A percentile compares a stretch with the other conserved stretches of the same genome.
phyloP scores from a whole-genome alignment of 2,888 invertebrate genomes.

The Drosophila fungiperda region DNA sequence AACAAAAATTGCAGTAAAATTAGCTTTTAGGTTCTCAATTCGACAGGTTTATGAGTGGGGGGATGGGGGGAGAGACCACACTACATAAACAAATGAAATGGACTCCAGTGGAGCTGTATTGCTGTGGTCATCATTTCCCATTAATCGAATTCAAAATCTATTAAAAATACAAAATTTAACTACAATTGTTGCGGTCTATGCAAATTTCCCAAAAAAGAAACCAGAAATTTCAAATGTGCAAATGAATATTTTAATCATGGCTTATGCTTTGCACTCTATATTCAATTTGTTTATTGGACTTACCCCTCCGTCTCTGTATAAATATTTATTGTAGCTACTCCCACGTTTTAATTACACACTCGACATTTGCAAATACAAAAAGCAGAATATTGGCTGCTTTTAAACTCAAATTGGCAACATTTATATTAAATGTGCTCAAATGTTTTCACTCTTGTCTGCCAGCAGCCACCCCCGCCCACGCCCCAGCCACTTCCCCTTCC shows the following conservation, averaged over 20 bases:
- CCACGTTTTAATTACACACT: neutral
- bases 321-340: neutral
- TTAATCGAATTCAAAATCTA: conserved; percentile 27
- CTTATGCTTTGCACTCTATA: neutral
- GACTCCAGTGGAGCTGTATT: neutral
- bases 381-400: conserved; percentile 31
- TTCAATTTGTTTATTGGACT: neutral
- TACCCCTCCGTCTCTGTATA: neutral
- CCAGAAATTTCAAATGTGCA: neutral
- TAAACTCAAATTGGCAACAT: conserved; percentile 60
- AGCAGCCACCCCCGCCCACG: conserved; percentile 5
- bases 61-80: neutral
- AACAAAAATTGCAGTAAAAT: conserved; percentile 20
- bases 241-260: neutral
- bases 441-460: conserved; percentile 52
- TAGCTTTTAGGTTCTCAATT: conserved; percentile 11
- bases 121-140: conserved; percentile 7
- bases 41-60: conserved; percentile 7
- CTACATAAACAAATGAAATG: conserved; percentile 11
- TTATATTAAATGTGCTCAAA: conserved; percentile 56
- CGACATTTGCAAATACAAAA: neutral
- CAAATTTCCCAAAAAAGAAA: neutral
- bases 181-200: neutral
- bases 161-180: neutral
- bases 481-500: neutral